These are phyloP conservation scores for Pseudopodoces humilis DNA, from an alignment of 2,113 vertebrate species.

Conservation along the genomic window DNA sequence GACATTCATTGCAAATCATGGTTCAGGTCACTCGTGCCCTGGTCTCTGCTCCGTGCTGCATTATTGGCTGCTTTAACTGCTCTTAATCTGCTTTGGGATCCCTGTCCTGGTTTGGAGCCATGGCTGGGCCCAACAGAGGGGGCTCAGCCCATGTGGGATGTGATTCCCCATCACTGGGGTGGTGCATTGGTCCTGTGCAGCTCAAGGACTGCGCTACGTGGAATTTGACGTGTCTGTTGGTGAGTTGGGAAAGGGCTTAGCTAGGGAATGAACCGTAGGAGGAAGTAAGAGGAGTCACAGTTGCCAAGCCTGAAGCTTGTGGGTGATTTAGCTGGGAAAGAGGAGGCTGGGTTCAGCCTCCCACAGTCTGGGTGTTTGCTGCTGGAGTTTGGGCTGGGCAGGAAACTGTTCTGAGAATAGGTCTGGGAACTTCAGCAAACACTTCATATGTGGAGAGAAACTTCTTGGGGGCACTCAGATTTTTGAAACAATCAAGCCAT, in stretches of 20 bases:
- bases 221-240: not conserved
- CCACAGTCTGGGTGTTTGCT: not conserved
- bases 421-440: not conserved
- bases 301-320: not conserved
- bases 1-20: constrained; percentile 19
- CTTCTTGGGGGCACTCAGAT: accelerated
- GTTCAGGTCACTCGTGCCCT: not conserved
- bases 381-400: not conserved
- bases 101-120: not conserved
- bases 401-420: not conserved
- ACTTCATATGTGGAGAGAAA: accelerated
- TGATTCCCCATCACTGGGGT: accelerated
- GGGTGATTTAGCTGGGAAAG: not conserved
- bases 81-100: not conserved
- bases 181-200: not conserved
- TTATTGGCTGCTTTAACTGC: not conserved
- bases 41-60: not conserved
- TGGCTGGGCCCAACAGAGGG: not conserved
- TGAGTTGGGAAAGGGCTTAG: not conserved
- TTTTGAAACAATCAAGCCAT: not conserved
- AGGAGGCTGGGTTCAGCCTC: not conserved
- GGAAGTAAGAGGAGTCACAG: not conserved
- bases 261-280: not conserved
- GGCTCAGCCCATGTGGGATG: not conserved
- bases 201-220: not conserved